These are phyloP conservation scores for Bostrychus sinensis DNA, from an alignment of 2,113 vertebrate species.

Conservation along the genomic window DNA sequence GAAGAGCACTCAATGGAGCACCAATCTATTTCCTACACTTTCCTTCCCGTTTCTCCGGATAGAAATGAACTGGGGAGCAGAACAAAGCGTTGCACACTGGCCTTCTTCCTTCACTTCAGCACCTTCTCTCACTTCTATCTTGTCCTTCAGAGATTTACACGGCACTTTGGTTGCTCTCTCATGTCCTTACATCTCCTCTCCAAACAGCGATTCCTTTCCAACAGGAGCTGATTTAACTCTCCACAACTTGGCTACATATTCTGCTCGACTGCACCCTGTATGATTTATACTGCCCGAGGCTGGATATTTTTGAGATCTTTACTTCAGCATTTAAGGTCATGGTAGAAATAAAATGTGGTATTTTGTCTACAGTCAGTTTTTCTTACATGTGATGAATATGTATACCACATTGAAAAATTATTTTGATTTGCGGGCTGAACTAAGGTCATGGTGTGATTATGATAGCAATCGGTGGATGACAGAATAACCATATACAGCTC, in stretches of 20 bases:
- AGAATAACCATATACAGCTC: slow-evolving; percentile 12
- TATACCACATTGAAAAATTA: slow-evolving; percentile 10
- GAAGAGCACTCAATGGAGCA: slow-evolving; percentile 84
- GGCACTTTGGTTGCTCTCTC: slow-evolving; percentile 83
- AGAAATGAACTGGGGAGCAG: slow-evolving; percentile 82
- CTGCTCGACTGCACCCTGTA: slow-evolving; percentile 20
- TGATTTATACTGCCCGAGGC: slow-evolving; percentile 33
- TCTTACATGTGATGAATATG: slow-evolving; percentile 5
- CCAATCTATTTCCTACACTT: slow-evolving; percentile 91
- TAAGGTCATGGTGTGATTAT: slow-evolving; percentile 16
- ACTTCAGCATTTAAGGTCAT: slow-evolving; percentile 34
- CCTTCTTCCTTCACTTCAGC: slow-evolving; percentile 70
- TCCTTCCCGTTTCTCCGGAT: slow-evolving; percentile 90
- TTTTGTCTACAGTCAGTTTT: slow-evolving; percentile 5
- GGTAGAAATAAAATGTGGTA: slow-evolving; percentile 5
- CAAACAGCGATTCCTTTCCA: slow-evolving; percentile 53
- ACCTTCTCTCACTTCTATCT: slow-evolving; percentile 39
- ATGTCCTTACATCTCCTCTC: slow-evolving; percentile 45
- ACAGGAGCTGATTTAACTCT: slow-evolving; percentile 63
- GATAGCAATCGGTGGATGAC: slow-evolving; percentile 27
- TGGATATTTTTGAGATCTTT: slow-evolving; percentile 38
- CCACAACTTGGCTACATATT: slow-evolving; percentile 42
- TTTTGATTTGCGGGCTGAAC: slow-evolving; percentile 19
- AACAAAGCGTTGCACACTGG: slow-evolving; percentile 83
- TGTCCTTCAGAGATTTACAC: slow-evolving; percentile 80